Evolutionary conservation across 2,113 vertebrate genomes (phyloP), one percentile per base, ranked within the genome.

Genomic region (Campylomormyrus numenius): DNA sequence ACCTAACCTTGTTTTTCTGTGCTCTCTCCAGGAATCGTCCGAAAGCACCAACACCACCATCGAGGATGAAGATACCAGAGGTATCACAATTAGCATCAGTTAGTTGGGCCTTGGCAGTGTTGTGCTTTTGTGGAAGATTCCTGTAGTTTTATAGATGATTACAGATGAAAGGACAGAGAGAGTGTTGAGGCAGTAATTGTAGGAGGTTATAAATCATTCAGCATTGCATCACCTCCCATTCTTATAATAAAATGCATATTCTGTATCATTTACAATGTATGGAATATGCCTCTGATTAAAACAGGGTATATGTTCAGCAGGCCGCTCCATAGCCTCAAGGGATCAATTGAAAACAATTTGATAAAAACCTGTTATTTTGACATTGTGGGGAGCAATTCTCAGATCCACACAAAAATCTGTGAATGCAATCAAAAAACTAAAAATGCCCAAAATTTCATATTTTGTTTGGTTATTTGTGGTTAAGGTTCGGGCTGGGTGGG

Each of bases 31-130:
- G 98, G 98, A 99, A 95, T 99, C 98, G 0, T 99, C 98, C 0
- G 98, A 99, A 95, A 99, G 98, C 94, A 98, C 98, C 89, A 99
- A 99, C 93, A 99, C 98, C 90, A 99, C 98, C 91, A 99, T 99
- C 0, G 98, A 99, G 93, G 98, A 99, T 0, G 98, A 99, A 95
- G 98, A 99, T 91, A 98, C 98, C 92, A 97, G 99, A 97, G 98
- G 98, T 99, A 95, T 17, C 90, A 0, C 62, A 24, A 17, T 15
- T n/a, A 49, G 48, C 74, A 50, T 39, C 31, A 77, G 0, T 19
- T 21, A 17, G 35, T 70, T 27, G n/a, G 62, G 10, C 1, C 62
- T 13, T 31, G 62, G n/a, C 62, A 3, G 62, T 27, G 4, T 66
- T 11, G 21, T 8, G 56, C 19, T 58, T 24, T 21, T 58, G 56